Evolutionary conservation across 2,888 invertebrate genomes (phyloP), one percentile per base, ranked within the genome.

Genomic region (Miltochrista miniata): DNA sequence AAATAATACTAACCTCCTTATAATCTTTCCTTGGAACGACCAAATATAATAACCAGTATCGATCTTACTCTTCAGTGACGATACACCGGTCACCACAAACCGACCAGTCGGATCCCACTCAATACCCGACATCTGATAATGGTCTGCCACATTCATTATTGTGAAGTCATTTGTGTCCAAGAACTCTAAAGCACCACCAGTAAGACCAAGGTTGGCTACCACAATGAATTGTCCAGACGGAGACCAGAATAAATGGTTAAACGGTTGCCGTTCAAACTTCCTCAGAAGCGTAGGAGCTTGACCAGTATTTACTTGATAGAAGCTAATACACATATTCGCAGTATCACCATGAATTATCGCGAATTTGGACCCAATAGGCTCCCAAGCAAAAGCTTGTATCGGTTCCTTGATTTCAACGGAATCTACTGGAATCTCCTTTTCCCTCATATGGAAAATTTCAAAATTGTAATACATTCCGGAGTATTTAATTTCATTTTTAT

Each of bases 41-140:
- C 99, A 99, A 77, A 99, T 95, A 94, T 98, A 98, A 88, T 98
- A 99, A 1, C 98, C 99, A 56, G 93, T 92, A 82, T 96, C 96
- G 69, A 98, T 98, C 90, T 98, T 98, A 59, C 97, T 97, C 76
- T 98, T 98, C 95, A 98, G 98, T 57, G 96, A 96, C 0, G 98
- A 98, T 13, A 99, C 98, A 0, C 96, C 97, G 0, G 99, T 98
- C 46, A 97, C 96, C 11, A 99, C 98, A 78, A 98, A 99, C 58
- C 99, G 94, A 1, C 99, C 99, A 2, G 99, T 99, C 1, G 99
- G 99, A 88, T 99, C 99, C 99, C 99, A 99, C 83, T 99, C 99
- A 1, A 99, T 97, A 80, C 99, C 98, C 0, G 98, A 98, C 81
- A 95, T 95, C 84, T 96, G 96, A 86, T 97, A 98, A 87, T 99